phyloP scores from a whole-genome alignment of 2,797 vertebrate species.

The Yasuhikotakia modesta region DNA sequence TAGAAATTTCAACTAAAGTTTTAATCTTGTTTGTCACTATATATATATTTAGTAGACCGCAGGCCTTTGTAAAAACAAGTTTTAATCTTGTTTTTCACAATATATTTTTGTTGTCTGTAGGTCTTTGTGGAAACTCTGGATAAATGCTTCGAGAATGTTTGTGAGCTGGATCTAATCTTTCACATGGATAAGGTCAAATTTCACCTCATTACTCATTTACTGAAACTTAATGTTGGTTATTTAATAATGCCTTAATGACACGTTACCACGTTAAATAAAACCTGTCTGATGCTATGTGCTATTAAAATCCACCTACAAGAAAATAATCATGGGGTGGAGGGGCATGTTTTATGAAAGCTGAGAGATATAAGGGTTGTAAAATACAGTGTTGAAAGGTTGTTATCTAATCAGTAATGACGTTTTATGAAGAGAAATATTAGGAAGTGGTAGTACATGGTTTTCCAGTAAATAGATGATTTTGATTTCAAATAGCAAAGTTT shows the following conservation, averaged over 20 bases:
- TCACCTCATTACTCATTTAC: neutral
- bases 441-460: neutral
- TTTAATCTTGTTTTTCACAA: neutral
- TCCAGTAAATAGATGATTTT: neutral
- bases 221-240: neutral
- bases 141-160: conserved; percentile 85
- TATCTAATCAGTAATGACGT: conserved; percentile 12
- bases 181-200: conserved; percentile 83
- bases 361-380: no score
- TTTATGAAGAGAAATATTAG: conserved; percentile 1
- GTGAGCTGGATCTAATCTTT: conserved; percentile 84
- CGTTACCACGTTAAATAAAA: neutral
- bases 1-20: neutral
- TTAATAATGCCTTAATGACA: neutral
- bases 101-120: conserved; percentile 61
- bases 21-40: neutral
- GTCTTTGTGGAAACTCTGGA: conserved; percentile 85
- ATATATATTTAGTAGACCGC: conserved; percentile 20
- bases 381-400: neutral
- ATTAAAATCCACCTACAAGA: neutral
- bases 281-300: neutral
- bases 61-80: conserved; percentile 87
- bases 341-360: neutral
- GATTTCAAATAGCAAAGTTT: neutral
- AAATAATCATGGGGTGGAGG: neutral